Evolutionary conservation across 2,797 vertebrate genomes (phyloP).

Genomic region (Gymnocypris eckloni): DNA sequence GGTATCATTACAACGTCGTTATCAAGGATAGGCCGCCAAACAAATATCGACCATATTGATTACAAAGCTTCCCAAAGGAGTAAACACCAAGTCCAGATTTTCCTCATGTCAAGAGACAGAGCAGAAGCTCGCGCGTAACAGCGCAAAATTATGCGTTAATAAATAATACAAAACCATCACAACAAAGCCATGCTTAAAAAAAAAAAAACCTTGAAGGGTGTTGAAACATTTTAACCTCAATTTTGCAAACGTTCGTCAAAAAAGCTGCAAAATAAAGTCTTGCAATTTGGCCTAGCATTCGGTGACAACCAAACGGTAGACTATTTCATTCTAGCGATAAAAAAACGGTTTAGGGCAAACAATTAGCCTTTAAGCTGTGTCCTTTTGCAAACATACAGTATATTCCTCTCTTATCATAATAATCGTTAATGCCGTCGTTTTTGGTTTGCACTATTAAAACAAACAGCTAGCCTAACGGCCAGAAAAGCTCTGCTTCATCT

Average conservation of each 20-base stretch:
- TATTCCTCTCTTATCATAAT: not conserved
- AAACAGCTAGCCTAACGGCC: not conserved
- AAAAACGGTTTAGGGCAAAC: not conserved
- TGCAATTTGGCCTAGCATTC: not conserved
- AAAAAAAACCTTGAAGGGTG: not conserved
- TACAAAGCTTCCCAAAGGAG: constrained; percentile 66
- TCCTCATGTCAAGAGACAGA: constrained; percentile 42
- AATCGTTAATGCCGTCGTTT: not conserved
- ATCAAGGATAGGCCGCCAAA: constrained; percentile 70
- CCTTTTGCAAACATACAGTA: not conserved
- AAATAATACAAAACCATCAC: not conserved
- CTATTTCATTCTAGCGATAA: not conserved
- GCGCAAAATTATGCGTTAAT: not conserved
- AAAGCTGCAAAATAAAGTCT: not conserved
- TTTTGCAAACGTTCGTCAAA: not conserved
- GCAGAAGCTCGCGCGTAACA: constrained; percentile 4
- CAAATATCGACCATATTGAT: constrained; percentile 76
- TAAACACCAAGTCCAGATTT: constrained; percentile 57
- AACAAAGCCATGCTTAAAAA: not conserved
- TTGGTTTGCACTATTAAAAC: not conserved
- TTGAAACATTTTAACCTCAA: not conserved
- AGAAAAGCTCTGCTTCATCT: not conserved
- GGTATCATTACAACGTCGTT: constrained; percentile 71
- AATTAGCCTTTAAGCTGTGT: not conserved
- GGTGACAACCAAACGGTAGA: too few species aligned